phyloP scores from a whole-genome alignment of 2,797 vertebrate genomes.

The Muscicapa comitata region DNA sequence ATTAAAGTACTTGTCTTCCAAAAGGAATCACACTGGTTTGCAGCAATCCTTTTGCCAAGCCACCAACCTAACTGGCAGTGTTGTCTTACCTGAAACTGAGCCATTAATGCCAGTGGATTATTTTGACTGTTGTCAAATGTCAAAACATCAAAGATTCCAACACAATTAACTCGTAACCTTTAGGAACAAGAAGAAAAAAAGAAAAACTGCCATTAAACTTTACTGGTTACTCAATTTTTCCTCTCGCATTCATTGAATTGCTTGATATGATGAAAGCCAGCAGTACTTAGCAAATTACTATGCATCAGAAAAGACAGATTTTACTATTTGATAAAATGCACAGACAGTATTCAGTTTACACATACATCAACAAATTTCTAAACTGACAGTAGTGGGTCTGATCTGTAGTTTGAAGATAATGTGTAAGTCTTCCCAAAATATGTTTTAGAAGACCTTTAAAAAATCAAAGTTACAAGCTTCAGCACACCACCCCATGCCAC shows the following conservation, averaged over 20 bases:
- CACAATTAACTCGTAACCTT: slow-evolving; percentile 90
- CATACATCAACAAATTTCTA: neutral
- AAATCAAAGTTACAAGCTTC: neutral
- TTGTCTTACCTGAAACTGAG: slow-evolving; percentile 86
- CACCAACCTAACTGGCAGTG: neutral
- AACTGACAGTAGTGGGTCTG: neutral
- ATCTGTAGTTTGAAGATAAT: neutral
- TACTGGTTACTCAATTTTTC: neutral
- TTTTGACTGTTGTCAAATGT: slow-evolving; percentile 99
- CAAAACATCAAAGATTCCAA: slow-evolving; percentile 97
- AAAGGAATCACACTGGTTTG: neutral
- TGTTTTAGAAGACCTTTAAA: neutral
- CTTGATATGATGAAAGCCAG: neutral
- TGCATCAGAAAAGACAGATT: neutral
- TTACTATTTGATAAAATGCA: neutral
- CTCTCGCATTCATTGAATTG: neutral
- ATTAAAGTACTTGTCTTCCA: neutral
- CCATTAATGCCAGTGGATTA: slow-evolving; percentile 97
- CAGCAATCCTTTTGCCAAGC: neutral
- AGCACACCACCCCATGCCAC: neutral
- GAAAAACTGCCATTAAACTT: neutral
- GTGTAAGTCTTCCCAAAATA: neutral
- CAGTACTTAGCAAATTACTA: neutral
- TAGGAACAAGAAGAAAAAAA: slow-evolving; percentile 38
- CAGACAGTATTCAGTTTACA: neutral